phyloP scores from a whole-genome alignment of 1,140 invertebrate genomes.

The Aphaenogaster rudis region DNA sequence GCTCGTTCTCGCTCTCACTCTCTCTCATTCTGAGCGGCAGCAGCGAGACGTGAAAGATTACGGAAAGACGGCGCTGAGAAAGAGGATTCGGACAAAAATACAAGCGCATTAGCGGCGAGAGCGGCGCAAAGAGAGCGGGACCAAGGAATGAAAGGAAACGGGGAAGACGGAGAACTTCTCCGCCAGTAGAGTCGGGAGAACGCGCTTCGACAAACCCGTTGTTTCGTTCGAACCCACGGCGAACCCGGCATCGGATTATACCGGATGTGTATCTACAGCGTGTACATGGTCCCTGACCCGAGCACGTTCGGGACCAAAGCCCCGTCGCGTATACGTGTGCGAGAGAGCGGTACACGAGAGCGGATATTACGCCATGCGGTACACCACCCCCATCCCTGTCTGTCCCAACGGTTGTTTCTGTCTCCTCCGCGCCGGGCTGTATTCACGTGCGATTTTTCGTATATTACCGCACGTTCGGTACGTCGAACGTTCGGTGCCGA shows the following conservation, averaged over 20 bases:
- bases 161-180: slow-evolving; percentile 33
- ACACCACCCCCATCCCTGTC: background rate
- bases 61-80: background rate
- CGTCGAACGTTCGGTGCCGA: background rate
- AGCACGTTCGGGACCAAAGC: slow-evolving; percentile 56
- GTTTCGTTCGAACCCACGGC: slow-evolving; percentile 53
- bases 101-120: slow-evolving; percentile 50
- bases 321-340: background rate
- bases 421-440: background rate
- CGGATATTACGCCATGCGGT: slow-evolving; percentile 56
- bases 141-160: slow-evolving; percentile 29
- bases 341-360: slow-evolving; percentile 28
- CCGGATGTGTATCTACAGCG: slow-evolving; percentile 62
- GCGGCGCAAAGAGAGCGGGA: slow-evolving; percentile 31
- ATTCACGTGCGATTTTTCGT: slow-evolving; percentile 60
- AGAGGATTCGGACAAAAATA: slow-evolving; percentile 48
- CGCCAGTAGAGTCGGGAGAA: slow-evolving; percentile 9
- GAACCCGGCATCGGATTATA: slow-evolving; percentile 63
- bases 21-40: background rate
- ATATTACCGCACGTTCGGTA: slow-evolving; percentile 2
- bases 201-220: slow-evolving; percentile 58
- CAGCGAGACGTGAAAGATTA: slow-evolving; percentile 66
- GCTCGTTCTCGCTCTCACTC: background rate
- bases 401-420: background rate
- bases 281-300: slow-evolving; percentile 41